phyloP scores from a whole-genome alignment of 2,888 invertebrate genomes.

The Eupeodes luniger region DNA sequence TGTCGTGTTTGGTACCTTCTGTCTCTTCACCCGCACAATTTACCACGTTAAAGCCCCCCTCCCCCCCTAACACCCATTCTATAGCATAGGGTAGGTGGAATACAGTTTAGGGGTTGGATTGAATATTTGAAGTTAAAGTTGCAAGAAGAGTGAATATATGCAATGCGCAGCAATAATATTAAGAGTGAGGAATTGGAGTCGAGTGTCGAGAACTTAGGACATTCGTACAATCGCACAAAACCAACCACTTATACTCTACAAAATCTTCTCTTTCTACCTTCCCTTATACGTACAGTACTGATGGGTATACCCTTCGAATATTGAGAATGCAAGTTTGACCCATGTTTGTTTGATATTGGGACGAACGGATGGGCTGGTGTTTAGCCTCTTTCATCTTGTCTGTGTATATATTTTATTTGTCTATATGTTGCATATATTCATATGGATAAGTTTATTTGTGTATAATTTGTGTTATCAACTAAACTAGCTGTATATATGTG shows the following conservation, averaged over 20 bases:
- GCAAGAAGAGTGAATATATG: not conserved
- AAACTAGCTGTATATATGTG: not conserved
- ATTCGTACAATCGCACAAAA: slow-evolving; percentile 69
- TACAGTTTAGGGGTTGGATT: not conserved
- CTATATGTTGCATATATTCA: not conserved
- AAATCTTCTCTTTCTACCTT: not conserved
- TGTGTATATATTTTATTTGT: slow-evolving; percentile 21
- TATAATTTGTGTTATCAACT: slow-evolving; percentile 60
- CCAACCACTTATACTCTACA: slow-evolving; percentile 38
- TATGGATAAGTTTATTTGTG: slow-evolving; percentile 18
- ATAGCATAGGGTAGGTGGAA: too few species aligned
- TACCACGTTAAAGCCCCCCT: not conserved
- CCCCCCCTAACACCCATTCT: too few species aligned
- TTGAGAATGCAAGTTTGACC: slow-evolving; percentile 45
- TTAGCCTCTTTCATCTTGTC: not conserved
- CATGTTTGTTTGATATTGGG: slow-evolving; percentile 44
- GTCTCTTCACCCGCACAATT: slow-evolving; percentile 55
- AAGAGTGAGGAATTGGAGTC: slow-evolving; percentile 61
- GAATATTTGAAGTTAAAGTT: slow-evolving; percentile 51
- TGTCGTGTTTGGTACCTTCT: slow-evolving; percentile 75
- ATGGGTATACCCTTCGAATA: not conserved
- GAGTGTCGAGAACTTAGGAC: slow-evolving; percentile 68
- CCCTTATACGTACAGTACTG: not conserved
- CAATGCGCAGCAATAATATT: slow-evolving; percentile 61
- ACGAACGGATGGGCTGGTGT: not conserved